Percentiles rank a stretch among this genome's conserved stretches.
Evolutionary conservation across 2,797 vertebrate genomes (phyloP).

Genomic region (Amphiprion clarkii): DNA sequence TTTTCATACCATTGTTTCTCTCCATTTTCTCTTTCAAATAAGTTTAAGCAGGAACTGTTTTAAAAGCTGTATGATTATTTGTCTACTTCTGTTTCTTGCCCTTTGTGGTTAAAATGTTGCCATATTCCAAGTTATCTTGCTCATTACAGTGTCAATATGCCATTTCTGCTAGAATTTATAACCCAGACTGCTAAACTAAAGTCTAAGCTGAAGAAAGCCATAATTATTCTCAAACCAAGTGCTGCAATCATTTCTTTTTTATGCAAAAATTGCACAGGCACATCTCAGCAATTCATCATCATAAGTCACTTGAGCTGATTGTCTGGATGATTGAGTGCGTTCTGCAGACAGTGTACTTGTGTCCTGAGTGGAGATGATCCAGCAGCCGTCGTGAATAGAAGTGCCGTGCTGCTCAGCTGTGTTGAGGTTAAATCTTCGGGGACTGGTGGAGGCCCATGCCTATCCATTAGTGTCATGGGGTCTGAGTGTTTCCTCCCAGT

Average conservation of each 20-base stretch:
- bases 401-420: slow-evolving; percentile 64
- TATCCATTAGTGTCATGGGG: slow-evolving; percentile 77
- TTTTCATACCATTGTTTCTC: no score
- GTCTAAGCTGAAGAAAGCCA: neutral
- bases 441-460: slow-evolving; percentile 62
- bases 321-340: slow-evolving; percentile 56
- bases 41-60: neutral
- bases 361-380: slow-evolving; percentile 42
- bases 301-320: slow-evolving; percentile 51
- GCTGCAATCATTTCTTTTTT: slow-evolving; percentile 19
- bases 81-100: neutral
- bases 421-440: slow-evolving; percentile 63
- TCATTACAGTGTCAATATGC: neutral
- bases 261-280: slow-evolving; percentile 17
- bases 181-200: neutral
- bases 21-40: no score
- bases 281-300: slow-evolving; percentile 39
- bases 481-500: slow-evolving; percentile 62
- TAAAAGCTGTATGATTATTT: neutral
- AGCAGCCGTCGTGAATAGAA: slow-evolving; percentile 47
- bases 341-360: slow-evolving; percentile 41
- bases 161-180: neutral
- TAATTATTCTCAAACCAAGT: slow-evolving; percentile 18
- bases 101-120: neutral
- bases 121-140: neutral